Evolutionary conservation across 2,888 invertebrate species (phyloP).

Genomic region (Caenorhabditis doughertyi): DNA sequence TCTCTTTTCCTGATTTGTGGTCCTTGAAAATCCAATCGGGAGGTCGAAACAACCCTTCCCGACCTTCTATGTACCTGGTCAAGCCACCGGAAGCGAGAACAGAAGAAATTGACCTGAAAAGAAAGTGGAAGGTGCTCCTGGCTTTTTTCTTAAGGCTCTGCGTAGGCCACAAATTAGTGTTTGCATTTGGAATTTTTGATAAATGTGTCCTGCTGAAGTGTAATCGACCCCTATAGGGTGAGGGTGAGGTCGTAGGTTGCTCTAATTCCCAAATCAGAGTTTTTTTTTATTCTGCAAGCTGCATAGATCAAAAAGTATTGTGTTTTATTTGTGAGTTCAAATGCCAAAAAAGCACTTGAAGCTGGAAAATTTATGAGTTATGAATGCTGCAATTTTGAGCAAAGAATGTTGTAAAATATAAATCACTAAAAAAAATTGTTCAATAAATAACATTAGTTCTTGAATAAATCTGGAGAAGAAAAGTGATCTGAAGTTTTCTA

Average conservation of each 20-base stretch:
- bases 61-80: slow-evolving; percentile 12
- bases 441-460: too few species aligned
- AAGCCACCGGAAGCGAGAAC: slow-evolving; percentile 26
- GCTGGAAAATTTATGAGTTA: not conserved
- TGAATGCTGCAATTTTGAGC: too few species aligned
- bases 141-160: too few species aligned
- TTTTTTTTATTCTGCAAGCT: not conserved
- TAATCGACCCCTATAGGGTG: slow-evolving; percentile 49
- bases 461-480: too few species aligned
- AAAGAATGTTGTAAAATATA: too few species aligned
- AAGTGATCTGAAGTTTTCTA: too few species aligned
- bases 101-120: slow-evolving; percentile 51
- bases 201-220: slow-evolving; percentile 43
- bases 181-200: slow-evolving; percentile 68
- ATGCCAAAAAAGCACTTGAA: not conserved
- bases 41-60: not conserved
- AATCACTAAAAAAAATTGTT: too few species aligned
- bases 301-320: not conserved
- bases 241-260: slow-evolving; percentile 1
- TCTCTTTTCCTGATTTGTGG: slow-evolving; percentile 24
- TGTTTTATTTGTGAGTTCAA: not conserved
- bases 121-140: not conserved
- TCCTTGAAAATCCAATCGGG: slow-evolving; percentile 26
- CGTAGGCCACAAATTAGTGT: slow-evolving; percentile 63
- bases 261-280: slow-evolving; percentile 2